Base-by-base conservation (phyloP, 1,140 invertebrate genomes). In the Nebria ingens region DNA sequence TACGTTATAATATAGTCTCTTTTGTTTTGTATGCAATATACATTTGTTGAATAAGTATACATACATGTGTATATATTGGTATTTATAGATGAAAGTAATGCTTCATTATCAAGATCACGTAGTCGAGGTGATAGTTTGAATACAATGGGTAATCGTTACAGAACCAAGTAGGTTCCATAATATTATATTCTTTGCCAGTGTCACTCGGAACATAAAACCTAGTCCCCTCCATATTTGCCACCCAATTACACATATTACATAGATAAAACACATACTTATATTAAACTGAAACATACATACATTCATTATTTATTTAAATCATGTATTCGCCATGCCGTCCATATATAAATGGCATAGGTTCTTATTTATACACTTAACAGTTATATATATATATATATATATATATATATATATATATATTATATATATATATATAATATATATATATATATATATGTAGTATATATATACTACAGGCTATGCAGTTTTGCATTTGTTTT, bases 81-180 rank as follows among this genome's bases (percentile, higher is more conserved):
- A 21, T 25, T 12, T 58, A 19, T 61, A 76, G 74, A 72, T 59
- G 76, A 78, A 61, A 73, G 73, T 51, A 68, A 75, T 61, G 71
- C 76, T 21, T 77, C 74, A 51, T 63, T 81, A 56, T 75, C 79
- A 66, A 71, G 79, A 62, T 82, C 82, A 34, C 73, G 80, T 65
- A 85, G 83, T 70, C 77, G 83, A 65, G 81, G 81, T 57, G 83
- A 85, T 65, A 80, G 82, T 57, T 74, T 85, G 61, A 83, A 83
- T 67, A 73, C 76, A 19, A 71, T 80, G 29, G 80, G 79, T 56
- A 77, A 74, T 54, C 65, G 69, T 60, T 64, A 64, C 51, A 66
- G 68, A 59, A 63, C 67, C 55, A 70, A 69, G 60, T 68, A 66
- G 58, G 58, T 21, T 55, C n/a, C 53, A 11, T 34, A 34, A 34